Conservation (phyloP, 2,888 invertebrate genomes). For the Erebia palarica region DNA sequence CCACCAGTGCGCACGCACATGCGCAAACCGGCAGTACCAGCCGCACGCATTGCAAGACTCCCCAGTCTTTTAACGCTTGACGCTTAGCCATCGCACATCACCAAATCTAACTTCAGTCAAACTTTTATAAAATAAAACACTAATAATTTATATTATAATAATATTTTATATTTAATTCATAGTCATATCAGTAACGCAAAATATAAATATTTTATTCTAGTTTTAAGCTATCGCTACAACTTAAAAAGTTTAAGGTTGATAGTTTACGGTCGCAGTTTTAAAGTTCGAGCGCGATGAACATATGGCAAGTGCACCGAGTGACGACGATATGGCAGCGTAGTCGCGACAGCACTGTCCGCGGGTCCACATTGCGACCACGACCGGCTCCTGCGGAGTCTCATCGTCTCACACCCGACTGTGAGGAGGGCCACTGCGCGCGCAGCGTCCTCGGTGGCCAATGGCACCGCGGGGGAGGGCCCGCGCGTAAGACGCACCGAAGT, state of each 20-base stretch:
- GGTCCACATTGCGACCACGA: constrained; percentile 68
- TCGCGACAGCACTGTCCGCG: constrained; percentile 71
- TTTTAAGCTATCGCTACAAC: constrained; percentile 23
- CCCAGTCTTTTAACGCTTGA: constrained; percentile 48
- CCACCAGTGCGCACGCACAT: constrained; percentile 71
- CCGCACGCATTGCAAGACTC: constrained; percentile 47
- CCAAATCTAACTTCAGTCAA: constrained; percentile 50
- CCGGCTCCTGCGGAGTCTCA: constrained; percentile 71
- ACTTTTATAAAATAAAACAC: constrained; percentile 37
- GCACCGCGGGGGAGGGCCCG: constrained; percentile 72
- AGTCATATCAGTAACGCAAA: background rate
- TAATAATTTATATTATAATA: constrained; percentile 10
- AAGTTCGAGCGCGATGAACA: constrained; percentile 44
- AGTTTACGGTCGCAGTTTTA: constrained; percentile 38
- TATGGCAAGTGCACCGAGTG: constrained; percentile 43
- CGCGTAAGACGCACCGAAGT: constrained; percentile 81
- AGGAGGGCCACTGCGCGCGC: constrained; percentile 81
- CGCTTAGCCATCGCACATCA: constrained; percentile 78
- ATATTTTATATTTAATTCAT: constrained; percentile 13
- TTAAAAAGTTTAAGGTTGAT: constrained; percentile 19
- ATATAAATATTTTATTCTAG: constrained; percentile 8
- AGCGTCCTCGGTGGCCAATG: constrained; percentile 66
- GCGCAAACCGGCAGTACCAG: constrained; percentile 63
- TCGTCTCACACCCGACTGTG: constrained; percentile 65
- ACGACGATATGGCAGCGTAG: constrained; percentile 60